Conservation (phyloP, 2,888 invertebrate species). For the Troglohyphantes excavatus region DNA sequence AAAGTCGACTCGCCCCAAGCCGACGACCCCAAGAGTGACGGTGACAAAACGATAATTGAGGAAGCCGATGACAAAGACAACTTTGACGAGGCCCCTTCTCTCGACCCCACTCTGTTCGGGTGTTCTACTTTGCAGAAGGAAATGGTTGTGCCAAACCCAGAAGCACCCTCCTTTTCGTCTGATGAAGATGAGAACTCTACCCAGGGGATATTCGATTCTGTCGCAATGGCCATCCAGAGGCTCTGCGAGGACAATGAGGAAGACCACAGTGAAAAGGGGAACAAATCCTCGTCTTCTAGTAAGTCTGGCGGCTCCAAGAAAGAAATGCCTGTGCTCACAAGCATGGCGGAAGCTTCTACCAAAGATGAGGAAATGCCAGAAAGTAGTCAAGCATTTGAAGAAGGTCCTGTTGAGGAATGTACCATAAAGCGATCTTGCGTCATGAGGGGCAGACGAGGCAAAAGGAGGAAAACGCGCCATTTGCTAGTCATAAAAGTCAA, state of each 20-base stretch:
- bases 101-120: constrained; percentile 71
- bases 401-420: constrained; percentile 37
- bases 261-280: constrained; percentile 42
- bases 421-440: constrained; percentile 65
- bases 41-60: constrained; percentile 49
- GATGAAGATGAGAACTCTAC: constrained; percentile 77
- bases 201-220: constrained; percentile 76
- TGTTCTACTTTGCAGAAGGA: constrained; percentile 76
- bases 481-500: constrained; percentile 75
- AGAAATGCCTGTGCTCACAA: not conserved
- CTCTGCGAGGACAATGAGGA: constrained; percentile 77
- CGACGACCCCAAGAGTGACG: constrained; percentile 31
- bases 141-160: constrained; percentile 78
- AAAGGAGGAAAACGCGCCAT: constrained; percentile 55
- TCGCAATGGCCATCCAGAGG: constrained; percentile 78
- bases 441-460: constrained; percentile 50
- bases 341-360: constrained; percentile 14
- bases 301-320: constrained; percentile 41
- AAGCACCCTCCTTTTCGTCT: constrained; percentile 79
- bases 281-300: constrained; percentile 27
- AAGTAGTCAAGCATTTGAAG: too few relatives aligned
- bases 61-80: constrained; percentile 68
- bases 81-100: constrained; percentile 76
- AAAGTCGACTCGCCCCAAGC: constrained; percentile 3
- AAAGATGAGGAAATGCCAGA: constrained; percentile 10